phyloP scores from a whole-genome alignment of 2,113 vertebrate genomes.

The Syngnathus typhle region DNA sequence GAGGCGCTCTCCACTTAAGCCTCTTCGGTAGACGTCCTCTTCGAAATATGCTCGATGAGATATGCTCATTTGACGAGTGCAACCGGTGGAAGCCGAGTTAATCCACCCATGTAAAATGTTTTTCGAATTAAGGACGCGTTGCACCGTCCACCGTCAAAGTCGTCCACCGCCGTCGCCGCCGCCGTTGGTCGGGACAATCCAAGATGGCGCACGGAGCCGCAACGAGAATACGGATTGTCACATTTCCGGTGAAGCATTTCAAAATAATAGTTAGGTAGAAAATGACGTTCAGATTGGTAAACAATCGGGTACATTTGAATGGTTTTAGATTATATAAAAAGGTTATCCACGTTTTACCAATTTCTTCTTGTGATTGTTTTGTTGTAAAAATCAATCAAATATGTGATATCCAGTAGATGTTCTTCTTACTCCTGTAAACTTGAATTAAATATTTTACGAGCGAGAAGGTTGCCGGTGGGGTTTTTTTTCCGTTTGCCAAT shows the following conservation, averaged over 20 bases:
- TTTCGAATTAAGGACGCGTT: conserved; percentile 42
- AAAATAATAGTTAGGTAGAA: conserved; percentile 25
- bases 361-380: neutral
- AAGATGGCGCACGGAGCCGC: conserved; percentile 77
- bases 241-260: conserved; percentile 17
- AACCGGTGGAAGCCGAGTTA: conserved; percentile 12
- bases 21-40: conserved; percentile 27
- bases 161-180: conserved; percentile 51
- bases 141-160: conserved; percentile 32
- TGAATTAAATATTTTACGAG: conserved; percentile 29
- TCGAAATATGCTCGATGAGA: conserved; percentile 2
- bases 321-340: neutral
- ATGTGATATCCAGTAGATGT: conserved; percentile 12
- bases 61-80: neutral
- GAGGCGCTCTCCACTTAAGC: conserved; percentile 18
- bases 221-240: rapidly evolving
- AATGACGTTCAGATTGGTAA: neutral
- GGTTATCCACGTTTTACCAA: rapidly evolving
- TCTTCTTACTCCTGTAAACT: neutral
- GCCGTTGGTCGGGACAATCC: conserved; percentile 65
- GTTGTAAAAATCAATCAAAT: neutral
- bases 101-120: conserved; percentile 24
- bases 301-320: neutral
- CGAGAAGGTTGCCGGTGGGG: conserved; percentile 29
- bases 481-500: conserved; percentile 12